Percentiles rank a stretch among this genome's conserved stretches.
These are phyloP conservation scores for Psettodes erumei DNA, from an alignment of 2,113 vertebrate genomes.

Conservation along the genomic window DNA sequence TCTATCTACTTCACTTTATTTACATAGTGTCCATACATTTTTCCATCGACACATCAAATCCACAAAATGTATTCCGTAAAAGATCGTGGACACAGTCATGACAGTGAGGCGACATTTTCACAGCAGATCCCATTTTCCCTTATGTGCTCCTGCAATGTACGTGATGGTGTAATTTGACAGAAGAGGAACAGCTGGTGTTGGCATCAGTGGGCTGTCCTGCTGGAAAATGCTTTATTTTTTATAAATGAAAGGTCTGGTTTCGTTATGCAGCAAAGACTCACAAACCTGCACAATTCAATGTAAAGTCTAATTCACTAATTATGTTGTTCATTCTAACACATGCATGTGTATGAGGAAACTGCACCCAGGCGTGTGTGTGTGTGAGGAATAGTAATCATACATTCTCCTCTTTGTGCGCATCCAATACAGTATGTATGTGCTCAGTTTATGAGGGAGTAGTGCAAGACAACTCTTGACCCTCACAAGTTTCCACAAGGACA, in stretches of 20 bases:
- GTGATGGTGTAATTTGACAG: background rate
- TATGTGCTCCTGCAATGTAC: background rate
- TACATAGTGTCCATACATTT: background rate
- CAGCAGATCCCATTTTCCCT: constrained; percentile 21
- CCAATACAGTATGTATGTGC: background rate
- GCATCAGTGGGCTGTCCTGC: background rate
- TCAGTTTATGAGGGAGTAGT: background rate
- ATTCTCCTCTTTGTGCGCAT: constrained; percentile 7
- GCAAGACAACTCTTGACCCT: background rate
- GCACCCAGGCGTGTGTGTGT: background rate
- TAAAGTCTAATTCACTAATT: constrained; percentile 17
- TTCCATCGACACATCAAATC: constrained; percentile 25
- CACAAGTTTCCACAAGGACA: background rate
- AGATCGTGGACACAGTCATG: constrained; percentile 6
- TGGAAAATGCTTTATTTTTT: constrained; percentile 1
- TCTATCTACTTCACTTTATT: constrained; percentile 17
- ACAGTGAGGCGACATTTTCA: constrained; percentile 18
- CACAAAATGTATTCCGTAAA: constrained; percentile 17
- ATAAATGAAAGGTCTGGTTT: constrained; percentile 21
- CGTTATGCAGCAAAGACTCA: background rate
- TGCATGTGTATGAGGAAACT: background rate
- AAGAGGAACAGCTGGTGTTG: background rate
- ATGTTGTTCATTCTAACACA: constrained; percentile 14
- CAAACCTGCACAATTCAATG: constrained; percentile 12
- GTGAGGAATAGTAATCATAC: background rate